These are phyloP conservation scores for Helleia helle DNA, from an alignment of 2,888 invertebrate genomes.

Conservation along the genomic window DNA sequence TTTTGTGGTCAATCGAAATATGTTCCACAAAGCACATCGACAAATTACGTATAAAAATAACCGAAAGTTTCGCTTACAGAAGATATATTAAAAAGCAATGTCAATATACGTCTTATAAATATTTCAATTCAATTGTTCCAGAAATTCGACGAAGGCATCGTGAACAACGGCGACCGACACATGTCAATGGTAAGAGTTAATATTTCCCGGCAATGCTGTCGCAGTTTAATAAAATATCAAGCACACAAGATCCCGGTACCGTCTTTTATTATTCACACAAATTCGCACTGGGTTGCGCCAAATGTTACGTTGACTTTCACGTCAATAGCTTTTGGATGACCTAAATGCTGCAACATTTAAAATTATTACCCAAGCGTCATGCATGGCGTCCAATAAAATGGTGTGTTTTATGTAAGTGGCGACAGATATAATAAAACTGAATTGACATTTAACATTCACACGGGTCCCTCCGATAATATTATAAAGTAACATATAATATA, in stretches of 20 bases:
- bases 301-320: conserved; percentile 5
- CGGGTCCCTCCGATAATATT: no score
- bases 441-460: no score
- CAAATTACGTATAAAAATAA: no score
- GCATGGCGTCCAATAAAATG: no score
- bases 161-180: conserved; percentile 18
- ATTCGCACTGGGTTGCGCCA: conserved; percentile 9
- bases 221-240: conserved; percentile 8
- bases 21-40: no score
- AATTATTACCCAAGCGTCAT: not conserved
- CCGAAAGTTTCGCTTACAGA: no score
- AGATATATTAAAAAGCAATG: no score
- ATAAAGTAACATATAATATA: no score
- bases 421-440: no score
- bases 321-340: not conserved
- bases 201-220: conserved; percentile 3
- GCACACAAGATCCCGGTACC: not conserved
- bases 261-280: conserved; percentile 8
- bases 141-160: conserved; percentile 22
- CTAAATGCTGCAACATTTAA: conserved; percentile 1
- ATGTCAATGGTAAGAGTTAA: conserved; percentile 26
- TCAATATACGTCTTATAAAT: conserved; percentile 6
- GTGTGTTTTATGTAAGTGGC: no score
- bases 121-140: conserved; percentile 23
- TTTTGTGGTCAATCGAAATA: no score